These are phyloP conservation scores for Bathynomus jamesi DNA, from an alignment of 1,140 invertebrate genomes.

Conservation along the genomic window DNA sequence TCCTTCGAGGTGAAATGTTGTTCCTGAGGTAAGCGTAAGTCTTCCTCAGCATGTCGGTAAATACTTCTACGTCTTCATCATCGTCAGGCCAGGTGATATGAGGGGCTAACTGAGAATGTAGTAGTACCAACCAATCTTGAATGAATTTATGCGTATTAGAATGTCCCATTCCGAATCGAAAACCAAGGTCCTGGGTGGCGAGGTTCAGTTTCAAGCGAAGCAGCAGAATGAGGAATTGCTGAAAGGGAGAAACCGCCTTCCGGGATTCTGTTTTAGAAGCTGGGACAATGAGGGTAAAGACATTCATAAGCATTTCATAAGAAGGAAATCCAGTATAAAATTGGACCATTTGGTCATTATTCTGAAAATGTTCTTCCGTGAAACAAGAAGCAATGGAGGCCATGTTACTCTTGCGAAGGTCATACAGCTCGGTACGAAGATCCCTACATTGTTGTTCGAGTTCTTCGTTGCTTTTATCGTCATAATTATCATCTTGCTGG, in stretches of 20 bases:
- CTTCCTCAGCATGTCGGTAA: neutral
- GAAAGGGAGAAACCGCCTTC: neutral
- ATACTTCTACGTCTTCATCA: neutral
- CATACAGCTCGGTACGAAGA: neutral
- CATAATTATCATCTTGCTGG: neutral
- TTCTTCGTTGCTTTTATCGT: neutral
- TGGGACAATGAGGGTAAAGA: neutral
- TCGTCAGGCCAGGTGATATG: neutral
- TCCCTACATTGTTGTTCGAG: neutral
- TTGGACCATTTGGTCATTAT: neutral
- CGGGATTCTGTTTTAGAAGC: neutral
- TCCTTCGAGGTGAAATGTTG: neutral
- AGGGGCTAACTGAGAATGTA: neutral
- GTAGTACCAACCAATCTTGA: neutral
- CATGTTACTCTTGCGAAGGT: neutral
- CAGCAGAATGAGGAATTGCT: neutral
- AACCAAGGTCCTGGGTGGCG: neutral
- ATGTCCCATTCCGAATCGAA: neutral
- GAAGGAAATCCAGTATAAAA: neutral
- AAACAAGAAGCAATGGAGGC: neutral
- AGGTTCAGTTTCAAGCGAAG: neutral
- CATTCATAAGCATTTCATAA: neutral
- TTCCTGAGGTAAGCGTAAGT: neutral
- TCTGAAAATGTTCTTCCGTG: neutral
- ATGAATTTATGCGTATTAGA: neutral